Evolutionary conservation across 2,113 vertebrate genomes (phyloP).

Genomic region (Pangasianodon hypophthalmus): DNA sequence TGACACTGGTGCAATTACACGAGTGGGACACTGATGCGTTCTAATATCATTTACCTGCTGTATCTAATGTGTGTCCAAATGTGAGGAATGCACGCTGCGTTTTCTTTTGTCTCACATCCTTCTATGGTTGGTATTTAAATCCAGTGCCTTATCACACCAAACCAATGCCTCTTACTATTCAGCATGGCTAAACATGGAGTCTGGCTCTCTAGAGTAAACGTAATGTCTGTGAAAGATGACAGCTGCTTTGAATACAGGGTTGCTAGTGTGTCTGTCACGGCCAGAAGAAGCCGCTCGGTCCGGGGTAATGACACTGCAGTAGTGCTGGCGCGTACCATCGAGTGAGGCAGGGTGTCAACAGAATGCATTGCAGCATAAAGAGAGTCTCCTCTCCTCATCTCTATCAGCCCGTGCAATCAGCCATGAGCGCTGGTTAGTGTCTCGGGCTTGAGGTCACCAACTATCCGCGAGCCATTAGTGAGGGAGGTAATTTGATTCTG

Average conservation of each 20-base stretch:
- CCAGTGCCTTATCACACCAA: constrained; percentile 45
- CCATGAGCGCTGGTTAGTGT: constrained; percentile 42
- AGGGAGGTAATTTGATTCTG: constrained; percentile 53
- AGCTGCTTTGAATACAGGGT: constrained; percentile 45
- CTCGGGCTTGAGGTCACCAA: constrained; percentile 43
- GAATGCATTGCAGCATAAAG: constrained; percentile 45
- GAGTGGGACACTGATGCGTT: background rate
- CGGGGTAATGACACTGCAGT: constrained; percentile 60
- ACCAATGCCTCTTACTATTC: constrained; percentile 46
- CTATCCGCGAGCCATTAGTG: constrained; percentile 48
- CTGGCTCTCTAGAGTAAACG: constrained; percentile 31
- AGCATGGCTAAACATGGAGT: constrained; percentile 39
- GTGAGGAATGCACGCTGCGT: constrained; percentile 8
- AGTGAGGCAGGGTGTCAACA: constrained; percentile 33
- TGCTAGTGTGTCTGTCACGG: constrained; percentile 36
- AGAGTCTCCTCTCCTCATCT: constrained; percentile 37
- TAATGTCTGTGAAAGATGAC: constrained; percentile 44
- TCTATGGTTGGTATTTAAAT: constrained; percentile 43
- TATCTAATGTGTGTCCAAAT: background rate
- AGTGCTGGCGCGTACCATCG: constrained; percentile 12
- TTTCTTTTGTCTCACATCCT: constrained; percentile 29
- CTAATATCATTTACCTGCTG: constrained; percentile 16
- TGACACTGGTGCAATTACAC: background rate
- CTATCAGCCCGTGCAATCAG: constrained; percentile 49
- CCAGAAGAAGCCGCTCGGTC: constrained; percentile 45